These are phyloP conservation scores for Blastomussa wellsi DNA, from an alignment of 92 coral and sea anemone genomes.

Conservation along the genomic window DNA sequence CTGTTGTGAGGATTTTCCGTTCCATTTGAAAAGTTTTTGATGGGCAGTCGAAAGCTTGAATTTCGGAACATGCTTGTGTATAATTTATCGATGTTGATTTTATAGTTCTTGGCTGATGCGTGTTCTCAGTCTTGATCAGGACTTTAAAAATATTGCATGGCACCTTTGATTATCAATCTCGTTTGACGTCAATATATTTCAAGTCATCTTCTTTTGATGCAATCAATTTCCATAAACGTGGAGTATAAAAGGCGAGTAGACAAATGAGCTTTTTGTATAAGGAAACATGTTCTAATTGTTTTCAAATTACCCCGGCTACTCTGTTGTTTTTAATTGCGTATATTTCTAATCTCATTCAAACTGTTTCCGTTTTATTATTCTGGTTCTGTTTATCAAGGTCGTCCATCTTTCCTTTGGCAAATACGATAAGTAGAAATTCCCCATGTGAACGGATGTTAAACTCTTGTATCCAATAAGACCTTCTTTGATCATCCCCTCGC, in stretches of 20 bases:
- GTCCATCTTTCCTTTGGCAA: too few relatives aligned
- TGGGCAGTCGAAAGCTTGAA: background rate
- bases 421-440: background rate
- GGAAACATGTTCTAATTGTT: background rate
- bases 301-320: background rate
- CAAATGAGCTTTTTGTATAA: background rate
- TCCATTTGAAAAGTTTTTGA: background rate
- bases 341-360: background rate
- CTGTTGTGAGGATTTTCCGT: background rate
- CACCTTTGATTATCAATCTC: too few relatives aligned
- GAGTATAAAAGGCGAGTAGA: background rate
- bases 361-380: background rate
- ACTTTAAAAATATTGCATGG: too few relatives aligned
- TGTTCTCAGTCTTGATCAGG: background rate
- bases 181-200: too few relatives aligned
- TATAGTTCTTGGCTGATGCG: background rate
- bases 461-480: background rate
- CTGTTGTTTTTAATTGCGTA: background rate
- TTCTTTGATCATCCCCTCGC: too few relatives aligned
- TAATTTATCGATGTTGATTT: background rate
- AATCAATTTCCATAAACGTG: too few relatives aligned
- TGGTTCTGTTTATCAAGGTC: background rate
- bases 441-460: too few relatives aligned
- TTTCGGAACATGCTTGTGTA: background rate
- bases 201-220: background rate